These are phyloP conservation scores for Thalpophila matura DNA, from an alignment of 2,888 invertebrate species.

Conservation along the genomic window DNA sequence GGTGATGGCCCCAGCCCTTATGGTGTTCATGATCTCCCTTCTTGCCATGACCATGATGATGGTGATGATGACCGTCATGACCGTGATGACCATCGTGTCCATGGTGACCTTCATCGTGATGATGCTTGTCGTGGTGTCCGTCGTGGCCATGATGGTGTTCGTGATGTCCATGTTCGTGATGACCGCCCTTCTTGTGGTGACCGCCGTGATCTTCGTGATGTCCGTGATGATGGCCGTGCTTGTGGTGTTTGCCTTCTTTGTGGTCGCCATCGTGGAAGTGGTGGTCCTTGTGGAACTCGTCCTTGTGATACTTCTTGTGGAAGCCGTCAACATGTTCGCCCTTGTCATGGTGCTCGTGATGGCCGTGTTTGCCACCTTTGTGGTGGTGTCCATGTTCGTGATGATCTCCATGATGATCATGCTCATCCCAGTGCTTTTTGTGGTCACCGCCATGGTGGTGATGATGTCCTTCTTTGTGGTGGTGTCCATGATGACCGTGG, in stretches of 20 bases:
- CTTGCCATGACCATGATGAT: constrained; percentile 86
- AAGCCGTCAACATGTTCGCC: constrained; percentile 84
- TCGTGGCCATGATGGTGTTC: constrained; percentile 84
- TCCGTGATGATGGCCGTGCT: constrained; percentile 84
- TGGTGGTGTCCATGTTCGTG: constrained; percentile 87
- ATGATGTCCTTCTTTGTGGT: constrained; percentile 83
- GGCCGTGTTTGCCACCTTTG: constrained; percentile 85
- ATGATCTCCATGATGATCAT: constrained; percentile 83
- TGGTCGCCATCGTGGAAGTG: constrained; percentile 87
- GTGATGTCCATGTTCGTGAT: constrained; percentile 83
- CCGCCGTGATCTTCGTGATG: constrained; percentile 83
- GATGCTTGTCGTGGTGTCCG: constrained; percentile 84
- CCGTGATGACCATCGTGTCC: constrained; percentile 87
- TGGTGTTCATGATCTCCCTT: constrained; percentile 84
- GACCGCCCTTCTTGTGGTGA: constrained; percentile 86
- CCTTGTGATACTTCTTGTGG: constrained; percentile 88
- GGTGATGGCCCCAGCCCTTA: constrained; percentile 86
- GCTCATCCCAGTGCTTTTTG: constrained; percentile 84
- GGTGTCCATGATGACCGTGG: constrained; percentile 82
- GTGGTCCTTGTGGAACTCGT: constrained; percentile 86
- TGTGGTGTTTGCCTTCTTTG: constrained; percentile 85
- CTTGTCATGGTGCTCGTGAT: constrained; percentile 85
- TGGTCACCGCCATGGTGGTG: constrained; percentile 84
- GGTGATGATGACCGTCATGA: constrained; percentile 86
- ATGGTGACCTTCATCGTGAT: constrained; percentile 81